Conservation (phyloP, 2,113 vertebrate genomes). For the Pseudorasbora parva region DNA sequence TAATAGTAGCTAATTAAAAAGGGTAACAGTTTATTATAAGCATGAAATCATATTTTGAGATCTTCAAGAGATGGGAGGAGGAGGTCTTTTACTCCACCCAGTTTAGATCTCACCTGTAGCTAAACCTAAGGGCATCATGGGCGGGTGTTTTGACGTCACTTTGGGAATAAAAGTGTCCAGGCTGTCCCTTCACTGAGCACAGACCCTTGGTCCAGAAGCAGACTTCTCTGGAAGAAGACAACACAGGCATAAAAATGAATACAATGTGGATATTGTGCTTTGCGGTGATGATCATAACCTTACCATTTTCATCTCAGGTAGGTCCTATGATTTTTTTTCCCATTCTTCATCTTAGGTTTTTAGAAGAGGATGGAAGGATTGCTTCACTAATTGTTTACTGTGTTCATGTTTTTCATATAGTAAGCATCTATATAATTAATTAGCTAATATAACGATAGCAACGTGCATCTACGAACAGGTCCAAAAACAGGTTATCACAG, state of each 20-base stretch:
- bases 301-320: constrained; percentile 65
- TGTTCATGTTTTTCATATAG: background rate
- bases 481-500: background rate
- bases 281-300: constrained; percentile 58
- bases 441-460: background rate
- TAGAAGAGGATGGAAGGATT: background rate
- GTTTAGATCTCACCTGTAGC: no score
- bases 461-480: background rate
- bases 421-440: background rate
- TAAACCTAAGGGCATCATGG: background rate
- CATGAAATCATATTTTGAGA: no score
- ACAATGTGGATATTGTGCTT: constrained; percentile 47
- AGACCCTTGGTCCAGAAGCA: background rate
- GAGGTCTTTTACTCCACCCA: no score
- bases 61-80: no score
- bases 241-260: constrained; percentile 57
- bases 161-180: background rate
- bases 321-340: background rate
- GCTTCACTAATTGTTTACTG: background rate
- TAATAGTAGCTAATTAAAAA: background rate
- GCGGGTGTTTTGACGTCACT: constrained; percentile 14
- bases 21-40: no score
- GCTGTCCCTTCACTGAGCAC: background rate
- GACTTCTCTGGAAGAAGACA: background rate
- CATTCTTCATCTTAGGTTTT: background rate